Percentiles rank a stretch among this genome's conserved stretches.
Conservation (phyloP, 92 coral and sea anemone genomes). For the Umimayanthus chanpuru region DNA sequence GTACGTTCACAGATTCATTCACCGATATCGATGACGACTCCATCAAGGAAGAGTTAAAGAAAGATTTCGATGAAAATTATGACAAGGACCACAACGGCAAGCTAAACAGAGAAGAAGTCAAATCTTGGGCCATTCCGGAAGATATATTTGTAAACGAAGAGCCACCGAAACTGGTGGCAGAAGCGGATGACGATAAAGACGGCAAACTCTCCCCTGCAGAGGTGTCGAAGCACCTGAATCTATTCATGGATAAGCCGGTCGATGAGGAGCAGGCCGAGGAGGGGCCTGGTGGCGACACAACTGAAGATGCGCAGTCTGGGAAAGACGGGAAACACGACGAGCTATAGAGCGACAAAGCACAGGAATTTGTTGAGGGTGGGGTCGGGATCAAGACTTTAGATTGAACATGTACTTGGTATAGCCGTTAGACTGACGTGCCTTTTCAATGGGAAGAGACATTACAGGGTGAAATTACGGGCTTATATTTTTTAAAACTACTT, state of each 20-base stretch:
- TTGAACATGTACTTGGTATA: not conserved
- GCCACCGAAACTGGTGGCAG: conserved; percentile 79
- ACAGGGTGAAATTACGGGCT: not conserved
- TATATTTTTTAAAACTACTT: no score
- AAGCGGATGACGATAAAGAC: conserved; percentile 86
- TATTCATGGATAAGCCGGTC: conserved; percentile 72
- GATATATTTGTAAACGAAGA: conserved; percentile 82
- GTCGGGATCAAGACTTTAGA: not conserved
- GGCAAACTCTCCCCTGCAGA: conserved; percentile 83
- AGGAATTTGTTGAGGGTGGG: not conserved
- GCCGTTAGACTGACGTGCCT: not conserved
- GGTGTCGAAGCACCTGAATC: conserved; percentile 68
- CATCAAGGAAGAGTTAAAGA: conserved; percentile 75
- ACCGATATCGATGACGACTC: conserved; percentile 78
- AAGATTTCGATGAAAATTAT: conserved; percentile 72
- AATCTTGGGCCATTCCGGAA: conserved; percentile 84
- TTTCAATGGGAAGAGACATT: not conserved
- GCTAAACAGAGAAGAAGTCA: conserved; percentile 69
- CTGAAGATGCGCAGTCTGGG: conserved; percentile 1
- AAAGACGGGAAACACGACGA: conserved; percentile 46
- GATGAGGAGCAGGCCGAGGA: conserved; percentile 18
- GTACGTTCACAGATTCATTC: conserved; percentile 61
- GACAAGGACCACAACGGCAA: conserved; percentile 82
- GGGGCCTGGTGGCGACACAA: not conserved
- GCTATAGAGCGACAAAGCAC: not conserved